Percentiles rank a stretch among this genome's conserved stretches.
These are phyloP conservation scores for Tortricodes alternella DNA, from an alignment of 2,888 invertebrate species.

Conservation along the genomic window DNA sequence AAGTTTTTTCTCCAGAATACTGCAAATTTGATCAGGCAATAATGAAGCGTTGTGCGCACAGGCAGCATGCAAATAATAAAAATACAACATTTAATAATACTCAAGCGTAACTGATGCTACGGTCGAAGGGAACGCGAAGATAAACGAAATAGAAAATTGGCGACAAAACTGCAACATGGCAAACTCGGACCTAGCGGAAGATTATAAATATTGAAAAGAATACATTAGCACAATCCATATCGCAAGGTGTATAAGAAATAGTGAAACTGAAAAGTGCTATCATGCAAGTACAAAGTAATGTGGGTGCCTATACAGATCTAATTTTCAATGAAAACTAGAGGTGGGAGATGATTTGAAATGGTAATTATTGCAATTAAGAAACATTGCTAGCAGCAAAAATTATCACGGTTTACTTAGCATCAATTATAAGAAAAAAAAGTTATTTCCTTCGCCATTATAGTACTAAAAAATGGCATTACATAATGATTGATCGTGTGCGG, in stretches of 20 bases:
- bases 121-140: slow-evolving; percentile 36
- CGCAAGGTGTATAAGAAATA: slow-evolving; percentile 15
- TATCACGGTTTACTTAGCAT: neutral
- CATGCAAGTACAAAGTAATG: slow-evolving; percentile 24
- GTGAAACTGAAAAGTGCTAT: slow-evolving; percentile 27
- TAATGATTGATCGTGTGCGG: slow-evolving; percentile 31
- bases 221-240: slow-evolving; percentile 24
- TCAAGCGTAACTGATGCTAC: slow-evolving; percentile 47
- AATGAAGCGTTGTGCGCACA: slow-evolving; percentile 82
- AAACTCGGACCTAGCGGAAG: slow-evolving; percentile 13
- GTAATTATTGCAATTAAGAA: neutral
- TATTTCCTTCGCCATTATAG: slow-evolving; percentile 14
- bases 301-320: neutral
- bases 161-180: neutral
- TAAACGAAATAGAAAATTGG: slow-evolving; percentile 30
- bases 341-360: slow-evolving; percentile 1
- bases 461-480: slow-evolving; percentile 20
- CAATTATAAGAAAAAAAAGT: slow-evolving; percentile 10
- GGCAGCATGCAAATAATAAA: slow-evolving; percentile 83
- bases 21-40: slow-evolving; percentile 82
- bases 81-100: slow-evolving; percentile 72
- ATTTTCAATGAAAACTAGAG: slow-evolving; percentile 12
- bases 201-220: slow-evolving; percentile 17
- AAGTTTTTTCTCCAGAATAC: slow-evolving; percentile 93
- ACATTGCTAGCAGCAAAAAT: neutral